These are phyloP conservation scores for Cirrhinus molitorella DNA, from an alignment of 2,797 vertebrate species.

Conservation along the genomic window DNA sequence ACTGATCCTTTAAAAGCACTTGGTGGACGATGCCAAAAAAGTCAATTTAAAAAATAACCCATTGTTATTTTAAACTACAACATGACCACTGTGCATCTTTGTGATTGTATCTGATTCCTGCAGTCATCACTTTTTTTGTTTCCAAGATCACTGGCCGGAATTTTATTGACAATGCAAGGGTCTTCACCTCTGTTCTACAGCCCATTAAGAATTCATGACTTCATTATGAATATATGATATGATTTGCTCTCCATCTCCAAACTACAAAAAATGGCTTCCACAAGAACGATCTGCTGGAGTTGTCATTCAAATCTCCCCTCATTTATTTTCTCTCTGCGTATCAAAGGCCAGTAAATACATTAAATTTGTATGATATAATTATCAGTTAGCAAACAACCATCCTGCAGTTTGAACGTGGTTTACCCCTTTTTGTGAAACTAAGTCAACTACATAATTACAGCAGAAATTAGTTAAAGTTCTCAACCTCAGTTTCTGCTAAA, in stretches of 20 bases:
- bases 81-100: conserved; percentile 63
- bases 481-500: not conserved
- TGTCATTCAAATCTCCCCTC: conserved; percentile 62
- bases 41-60: too few species aligned
- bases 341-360: conserved; percentile 52
- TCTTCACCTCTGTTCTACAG: conserved; percentile 59
- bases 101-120: conserved; percentile 26
- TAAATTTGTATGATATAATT: conserved; percentile 62
- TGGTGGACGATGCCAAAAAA: not conserved
- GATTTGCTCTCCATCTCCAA: conserved; percentile 49
- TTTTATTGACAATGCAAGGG: conserved; percentile 70
- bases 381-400: conserved; percentile 50
- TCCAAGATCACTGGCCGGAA: conserved; percentile 68
- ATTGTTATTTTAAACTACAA: not conserved
- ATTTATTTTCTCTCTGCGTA: conserved; percentile 57
- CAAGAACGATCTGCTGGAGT: conserved; percentile 64
- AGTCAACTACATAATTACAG: not conserved
- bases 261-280: conserved; percentile 57
- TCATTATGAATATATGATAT: conserved; percentile 71
- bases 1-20: not conserved
- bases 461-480: not conserved
- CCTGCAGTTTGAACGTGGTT: conserved; percentile 40
- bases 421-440: conserved; percentile 4
- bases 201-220: conserved; percentile 75
- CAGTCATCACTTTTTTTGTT: conserved; percentile 58